Base-by-base conservation (phyloP, 2,113 vertebrate genomes). In the Nymphicus hollandicus region DNA sequence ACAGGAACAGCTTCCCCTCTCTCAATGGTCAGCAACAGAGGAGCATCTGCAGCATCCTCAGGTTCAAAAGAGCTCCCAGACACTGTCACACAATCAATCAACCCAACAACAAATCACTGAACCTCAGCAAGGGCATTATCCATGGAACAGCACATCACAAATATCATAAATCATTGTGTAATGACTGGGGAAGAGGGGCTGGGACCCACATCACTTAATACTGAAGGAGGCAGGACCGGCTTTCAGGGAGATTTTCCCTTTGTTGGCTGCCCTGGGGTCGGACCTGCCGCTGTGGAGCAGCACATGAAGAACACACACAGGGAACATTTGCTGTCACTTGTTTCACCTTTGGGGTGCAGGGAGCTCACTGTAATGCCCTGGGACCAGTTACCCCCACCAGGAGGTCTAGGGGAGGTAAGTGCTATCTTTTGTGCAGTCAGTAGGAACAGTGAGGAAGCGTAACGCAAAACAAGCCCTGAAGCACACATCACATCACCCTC, bases 291-390 rank as follows among this genome's bases (percentile, higher is more conserved):
- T 16, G 52, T 8, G 10, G 35, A 50, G 28, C 13, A 17, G 50
- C 49, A 56, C 10, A 2, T 1, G 18, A 50, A 91, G 58, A 84
- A 81, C 19, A 4, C 0, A 10, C 2, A 19, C 7, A 0, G 0
- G 66, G 39, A 50, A 60, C 23, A 27, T 27, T 8, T 43, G 46
- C 71, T 52, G 25, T 27, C 35, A 44, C 43, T 44, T 0, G 2
- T 50, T 66, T 68, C 23, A 53, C 46, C 17, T 60, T 28, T 52
- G 46, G 46, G 46, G 27, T 39, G 35, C 52, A 41, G 44, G 10
- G 31, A 72, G 18, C 44, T 14, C 44, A 2, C 73, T 61, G 66
- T 39, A 58, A 8, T 50, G 29, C 52, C 56, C 50, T 24, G 33
- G 9, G 18, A 53, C 39, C 44, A 24, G 58, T 17, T n/a, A 35